A percentile compares a stretch with the other conserved stretches of the same genome.
These are phyloP conservation scores for Rhabdophis nuchalis DNA, from an alignment of 2,797 vertebrate species.

Conservation along the genomic window DNA sequence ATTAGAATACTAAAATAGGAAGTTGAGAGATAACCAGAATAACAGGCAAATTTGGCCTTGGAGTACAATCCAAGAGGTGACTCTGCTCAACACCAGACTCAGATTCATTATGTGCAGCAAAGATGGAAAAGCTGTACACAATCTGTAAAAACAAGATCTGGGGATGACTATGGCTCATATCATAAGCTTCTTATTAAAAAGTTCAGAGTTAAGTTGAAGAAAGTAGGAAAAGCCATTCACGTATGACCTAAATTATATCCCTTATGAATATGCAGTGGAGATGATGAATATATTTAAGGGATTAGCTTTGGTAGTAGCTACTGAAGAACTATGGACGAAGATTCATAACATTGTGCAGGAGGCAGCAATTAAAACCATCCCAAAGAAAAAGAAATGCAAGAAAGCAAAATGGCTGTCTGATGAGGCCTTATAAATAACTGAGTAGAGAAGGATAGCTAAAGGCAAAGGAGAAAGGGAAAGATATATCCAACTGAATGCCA, in stretches of 20 bases:
- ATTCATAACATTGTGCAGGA: background rate
- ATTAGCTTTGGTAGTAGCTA: background rate
- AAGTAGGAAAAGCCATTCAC: background rate
- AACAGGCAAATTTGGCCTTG: background rate
- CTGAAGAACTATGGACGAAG: background rate
- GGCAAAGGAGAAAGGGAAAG: background rate
- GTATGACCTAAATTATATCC: background rate
- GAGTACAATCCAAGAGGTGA: background rate
- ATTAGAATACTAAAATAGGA: background rate
- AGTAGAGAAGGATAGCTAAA: background rate
- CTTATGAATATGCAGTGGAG: background rate
- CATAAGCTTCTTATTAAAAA: background rate
- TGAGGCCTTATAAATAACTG: background rate
- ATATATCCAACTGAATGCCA: background rate
- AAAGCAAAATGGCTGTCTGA: background rate
- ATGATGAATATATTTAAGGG: background rate
- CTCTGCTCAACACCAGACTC: background rate
- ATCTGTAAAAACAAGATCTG: background rate
- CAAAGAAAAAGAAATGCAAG: background rate
- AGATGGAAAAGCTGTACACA: background rate
- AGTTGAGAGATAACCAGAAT: background rate
- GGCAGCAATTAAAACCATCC: background rate
- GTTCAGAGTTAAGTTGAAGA: background rate
- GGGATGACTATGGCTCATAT: background rate
- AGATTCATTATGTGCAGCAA: background rate